phyloP scores from a whole-genome alignment of 2,113 vertebrate genomes.

The Panthera tigris region DNA sequence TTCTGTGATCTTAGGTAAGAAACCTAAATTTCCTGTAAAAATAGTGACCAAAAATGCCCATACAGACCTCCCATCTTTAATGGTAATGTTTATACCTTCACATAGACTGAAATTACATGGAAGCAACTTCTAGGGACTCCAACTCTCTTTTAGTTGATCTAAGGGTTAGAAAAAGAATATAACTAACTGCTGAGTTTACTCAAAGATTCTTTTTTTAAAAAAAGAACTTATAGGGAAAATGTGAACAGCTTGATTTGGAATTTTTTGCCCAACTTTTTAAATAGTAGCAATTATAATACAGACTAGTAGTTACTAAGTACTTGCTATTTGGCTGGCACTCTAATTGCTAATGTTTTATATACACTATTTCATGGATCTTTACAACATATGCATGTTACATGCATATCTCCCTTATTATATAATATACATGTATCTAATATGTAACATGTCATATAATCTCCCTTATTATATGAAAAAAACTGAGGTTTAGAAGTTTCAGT shows the following conservation, averaged over 20 bases:
- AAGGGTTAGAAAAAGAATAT: conserved; percentile 44
- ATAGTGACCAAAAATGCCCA: neutral
- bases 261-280: neutral
- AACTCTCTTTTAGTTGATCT: conserved; percentile 41
- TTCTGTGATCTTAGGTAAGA: neutral
- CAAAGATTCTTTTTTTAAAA: neutral
- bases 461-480: neutral
- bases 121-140: conserved; percentile 18
- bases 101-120: neutral
- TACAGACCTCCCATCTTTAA: neutral
- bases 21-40: neutral
- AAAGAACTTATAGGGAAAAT: neutral
- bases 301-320: neutral
- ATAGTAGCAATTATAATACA: neutral
- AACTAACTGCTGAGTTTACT: conserved; percentile 24
- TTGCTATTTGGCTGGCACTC: neutral
- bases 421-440: neutral
- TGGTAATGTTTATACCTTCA: neutral
- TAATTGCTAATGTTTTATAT: neutral
- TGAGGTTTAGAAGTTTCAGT: neutral
- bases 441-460: neutral
- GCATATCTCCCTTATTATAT: neutral
- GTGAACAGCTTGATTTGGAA: neutral
- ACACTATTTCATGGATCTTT: neutral
- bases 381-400: neutral